These are phyloP conservation scores for Butorides virescens DNA, from an alignment of 2,113 vertebrate species.

Conservation along the genomic window DNA sequence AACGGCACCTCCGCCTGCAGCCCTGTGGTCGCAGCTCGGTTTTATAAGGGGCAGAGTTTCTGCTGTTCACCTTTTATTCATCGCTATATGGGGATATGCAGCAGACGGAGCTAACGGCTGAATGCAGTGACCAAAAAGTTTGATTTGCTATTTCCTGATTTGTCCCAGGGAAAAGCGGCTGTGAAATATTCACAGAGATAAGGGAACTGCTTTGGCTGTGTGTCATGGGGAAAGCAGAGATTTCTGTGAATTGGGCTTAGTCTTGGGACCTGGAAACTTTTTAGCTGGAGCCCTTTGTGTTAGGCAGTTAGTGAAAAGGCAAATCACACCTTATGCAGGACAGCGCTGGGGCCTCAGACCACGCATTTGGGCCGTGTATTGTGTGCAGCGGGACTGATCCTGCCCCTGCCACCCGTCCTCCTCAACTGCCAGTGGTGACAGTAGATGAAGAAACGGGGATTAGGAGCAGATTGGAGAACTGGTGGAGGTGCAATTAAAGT, in stretches of 20 bases:
- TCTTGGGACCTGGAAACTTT: not conserved
- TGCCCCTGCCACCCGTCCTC: not conserved
- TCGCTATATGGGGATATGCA: not conserved
- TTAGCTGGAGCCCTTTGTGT: not conserved
- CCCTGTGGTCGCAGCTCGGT: not conserved
- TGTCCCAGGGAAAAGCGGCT: not conserved
- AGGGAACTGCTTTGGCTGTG: not conserved
- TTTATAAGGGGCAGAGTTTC: not conserved
- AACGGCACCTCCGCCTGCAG: not conserved
- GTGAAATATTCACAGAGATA: conserved; percentile 8
- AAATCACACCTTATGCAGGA: not conserved
- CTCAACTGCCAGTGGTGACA: not conserved
- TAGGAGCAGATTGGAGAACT: not conserved
- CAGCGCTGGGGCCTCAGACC: not conserved
- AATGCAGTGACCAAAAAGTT: not conserved
- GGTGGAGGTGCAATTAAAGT: not conserved
- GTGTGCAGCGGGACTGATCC: not conserved
- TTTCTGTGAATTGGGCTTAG: not conserved
- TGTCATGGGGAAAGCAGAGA: not conserved
- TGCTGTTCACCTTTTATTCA: not conserved
- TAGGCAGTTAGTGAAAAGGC: not conserved
- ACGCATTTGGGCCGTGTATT: rapidly evolving
- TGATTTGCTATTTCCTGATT: not conserved
- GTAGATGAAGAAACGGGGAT: not conserved
- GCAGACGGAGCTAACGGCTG: not conserved